phyloP scores from a whole-genome alignment of 2,113 vertebrate genomes.

The Trichechus manatus region DNA sequence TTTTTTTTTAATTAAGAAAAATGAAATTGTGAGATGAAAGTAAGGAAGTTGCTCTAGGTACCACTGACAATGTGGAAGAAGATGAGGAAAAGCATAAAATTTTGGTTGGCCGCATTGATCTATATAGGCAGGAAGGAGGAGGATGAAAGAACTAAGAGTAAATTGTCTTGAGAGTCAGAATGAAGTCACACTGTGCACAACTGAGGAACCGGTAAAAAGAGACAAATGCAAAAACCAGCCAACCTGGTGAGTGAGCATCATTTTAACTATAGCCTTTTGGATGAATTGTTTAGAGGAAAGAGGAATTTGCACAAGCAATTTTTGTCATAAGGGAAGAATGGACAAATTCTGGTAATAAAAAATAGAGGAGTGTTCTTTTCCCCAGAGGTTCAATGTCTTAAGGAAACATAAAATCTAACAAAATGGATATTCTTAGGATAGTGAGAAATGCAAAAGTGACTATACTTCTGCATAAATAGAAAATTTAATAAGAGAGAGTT shows the following conservation, averaged over 20 bases:
- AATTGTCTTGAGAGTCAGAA: neutral
- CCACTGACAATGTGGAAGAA: neutral
- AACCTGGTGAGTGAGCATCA: neutral
- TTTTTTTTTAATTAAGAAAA: slow-evolving; percentile 25
- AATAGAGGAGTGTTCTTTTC: neutral
- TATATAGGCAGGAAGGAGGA: neutral
- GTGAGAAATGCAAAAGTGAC: neutral
- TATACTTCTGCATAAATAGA: slow-evolving; percentile 6
- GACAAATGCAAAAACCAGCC: neutral
- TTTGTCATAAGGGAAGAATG: neutral
- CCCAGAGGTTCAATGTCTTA: neutral
- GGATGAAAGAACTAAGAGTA: neutral
- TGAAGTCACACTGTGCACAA: slow-evolving; percentile 20
- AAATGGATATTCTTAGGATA: neutral
- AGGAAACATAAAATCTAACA: neutral
- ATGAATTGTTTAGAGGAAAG: slow-evolving; percentile 9
- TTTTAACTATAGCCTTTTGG: slow-evolving; percentile 1
- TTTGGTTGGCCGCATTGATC: neutral
- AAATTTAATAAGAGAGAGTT: neutral
- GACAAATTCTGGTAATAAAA: neutral
- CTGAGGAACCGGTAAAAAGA: neutral
- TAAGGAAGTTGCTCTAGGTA: neutral
- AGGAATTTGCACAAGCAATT: neutral
- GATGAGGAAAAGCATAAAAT: neutral
- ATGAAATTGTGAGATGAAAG: neutral